A percentile compares a stretch with the other conserved stretches of the same genome.
Conservation (phyloP, 2,888 invertebrate species). For the Escarpia spicata region DNA sequence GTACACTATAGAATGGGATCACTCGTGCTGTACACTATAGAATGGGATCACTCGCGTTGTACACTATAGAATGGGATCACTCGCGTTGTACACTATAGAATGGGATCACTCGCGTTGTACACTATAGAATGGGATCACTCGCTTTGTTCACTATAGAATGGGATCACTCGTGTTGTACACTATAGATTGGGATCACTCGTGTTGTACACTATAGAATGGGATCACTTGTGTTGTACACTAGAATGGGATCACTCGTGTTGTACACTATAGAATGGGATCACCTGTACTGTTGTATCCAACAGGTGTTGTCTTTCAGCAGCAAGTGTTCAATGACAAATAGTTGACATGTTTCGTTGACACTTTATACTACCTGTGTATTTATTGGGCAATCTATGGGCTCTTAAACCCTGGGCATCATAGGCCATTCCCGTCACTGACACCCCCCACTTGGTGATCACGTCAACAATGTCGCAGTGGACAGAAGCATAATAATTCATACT, state of each 20-base stretch:
- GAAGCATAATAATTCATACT: not conserved
- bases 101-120: no score
- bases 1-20: no score
- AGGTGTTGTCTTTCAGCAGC: not conserved
- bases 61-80: no score
- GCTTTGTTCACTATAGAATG: no score
- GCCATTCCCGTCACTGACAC: not conserved
- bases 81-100: no score
- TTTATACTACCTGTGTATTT: conserved; percentile 5
- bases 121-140: no score
- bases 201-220: not conserved
- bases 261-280: not conserved
- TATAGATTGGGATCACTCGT: no score
- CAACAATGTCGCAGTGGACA: not conserved
- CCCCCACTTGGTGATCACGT: not conserved
- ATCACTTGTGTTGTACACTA: not conserved
- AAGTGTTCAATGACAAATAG: not conserved
- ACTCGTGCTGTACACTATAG: no score
- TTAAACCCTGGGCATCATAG: not conserved
- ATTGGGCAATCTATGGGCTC: not conserved
- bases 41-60: no score
- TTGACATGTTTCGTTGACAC: not conserved
- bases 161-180: no score
- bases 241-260: not conserved
- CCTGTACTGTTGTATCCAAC: not conserved